A percentile compares a stretch with the other conserved stretches of the same genome.
Conservation (phyloP, 2,797 vertebrate species). For the Pitangus sulphuratus region DNA sequence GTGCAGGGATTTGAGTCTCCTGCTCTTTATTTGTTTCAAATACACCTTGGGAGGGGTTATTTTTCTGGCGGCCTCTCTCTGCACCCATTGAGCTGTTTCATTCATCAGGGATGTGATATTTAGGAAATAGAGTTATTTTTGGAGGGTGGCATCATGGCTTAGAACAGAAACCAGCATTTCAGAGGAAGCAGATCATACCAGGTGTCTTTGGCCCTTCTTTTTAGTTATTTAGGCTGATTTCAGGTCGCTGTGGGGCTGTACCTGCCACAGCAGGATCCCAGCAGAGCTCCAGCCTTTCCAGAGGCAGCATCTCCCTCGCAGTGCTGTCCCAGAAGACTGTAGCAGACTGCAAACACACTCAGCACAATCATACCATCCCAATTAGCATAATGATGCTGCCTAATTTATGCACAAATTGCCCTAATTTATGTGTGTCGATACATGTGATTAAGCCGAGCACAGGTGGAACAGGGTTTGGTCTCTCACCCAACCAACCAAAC, state of each 20-base stretch:
- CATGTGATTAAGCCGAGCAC: not conserved
- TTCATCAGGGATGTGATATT: not conserved
- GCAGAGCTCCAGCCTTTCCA: not conserved
- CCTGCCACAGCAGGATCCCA: not conserved
- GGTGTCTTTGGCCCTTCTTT: not conserved
- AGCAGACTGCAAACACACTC: constrained; percentile 32
- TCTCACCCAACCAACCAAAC: not conserved
- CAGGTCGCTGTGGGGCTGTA: accelerated
- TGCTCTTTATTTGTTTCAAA: not conserved
- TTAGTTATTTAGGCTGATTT: not conserved
- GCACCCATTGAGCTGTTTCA: accelerated
- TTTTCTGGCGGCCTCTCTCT: not conserved
- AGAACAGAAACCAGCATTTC: not conserved
- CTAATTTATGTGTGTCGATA: constrained; percentile 25
- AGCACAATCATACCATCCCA: not conserved
- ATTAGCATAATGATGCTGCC: constrained; percentile 23
- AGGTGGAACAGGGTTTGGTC: not conserved
- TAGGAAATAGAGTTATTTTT: not conserved
- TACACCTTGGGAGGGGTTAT: not conserved
- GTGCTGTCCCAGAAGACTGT: not conserved
- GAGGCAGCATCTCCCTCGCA: not conserved
- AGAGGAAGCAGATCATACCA: not conserved
- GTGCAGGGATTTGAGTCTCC: not conserved
- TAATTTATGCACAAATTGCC: constrained; percentile 49
- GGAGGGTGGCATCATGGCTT: not conserved